Percentiles rank a stretch among this genome's conserved stretches.
phyloP scores from a whole-genome alignment of 2,797 vertebrate genomes.

The Leptatherina wallacei region DNA sequence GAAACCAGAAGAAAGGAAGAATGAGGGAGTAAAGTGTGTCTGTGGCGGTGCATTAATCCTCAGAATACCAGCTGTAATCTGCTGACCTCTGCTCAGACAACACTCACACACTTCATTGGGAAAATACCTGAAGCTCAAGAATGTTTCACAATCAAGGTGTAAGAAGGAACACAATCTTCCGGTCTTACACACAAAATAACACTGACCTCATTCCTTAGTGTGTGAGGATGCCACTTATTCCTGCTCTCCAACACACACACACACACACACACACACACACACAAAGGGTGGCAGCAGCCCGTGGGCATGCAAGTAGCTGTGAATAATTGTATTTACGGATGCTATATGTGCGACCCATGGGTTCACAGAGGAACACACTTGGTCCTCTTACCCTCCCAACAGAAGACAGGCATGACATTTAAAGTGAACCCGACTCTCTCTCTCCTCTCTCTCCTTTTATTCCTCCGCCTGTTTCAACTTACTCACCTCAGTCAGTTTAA shows the following conservation, averaged over 20 bases:
- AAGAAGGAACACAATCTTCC: slow-evolving; percentile 56
- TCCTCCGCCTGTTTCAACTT: slow-evolving; percentile 32
- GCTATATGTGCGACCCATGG: slow-evolving; percentile 73
- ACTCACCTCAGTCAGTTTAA: slow-evolving; percentile 50
- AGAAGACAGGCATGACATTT: slow-evolving; percentile 53
- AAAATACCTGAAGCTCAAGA: slow-evolving; percentile 70
- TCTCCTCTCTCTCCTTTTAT: slow-evolving; percentile 8
- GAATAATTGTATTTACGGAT: slow-evolving; percentile 82
- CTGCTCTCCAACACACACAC: slow-evolving; percentile 36
- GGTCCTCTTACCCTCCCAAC: slow-evolving; percentile 26
- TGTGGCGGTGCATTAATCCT: slow-evolving; percentile 55
- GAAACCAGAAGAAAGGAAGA: slow-evolving; percentile 16
- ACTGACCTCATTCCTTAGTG: slow-evolving; percentile 71
- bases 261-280: slow-evolving; percentile 35
- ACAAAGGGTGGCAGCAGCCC: slow-evolving; percentile 58
- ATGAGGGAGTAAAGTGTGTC: slow-evolving; percentile 52
- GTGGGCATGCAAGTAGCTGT: slow-evolving; percentile 67
- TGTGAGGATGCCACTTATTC: slow-evolving; percentile 50
- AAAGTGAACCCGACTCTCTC: slow-evolving; percentile 23
- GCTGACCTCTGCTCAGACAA: slow-evolving; percentile 53
- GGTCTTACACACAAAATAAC: slow-evolving; percentile 33
- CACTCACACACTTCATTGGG: slow-evolving; percentile 41
- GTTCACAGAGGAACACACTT: slow-evolving; percentile 29
- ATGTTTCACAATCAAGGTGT: slow-evolving; percentile 70
- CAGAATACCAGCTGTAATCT: slow-evolving; percentile 59